phyloP scores from a whole-genome alignment of 2,797 vertebrate genomes.

The Anableps anableps region DNA sequence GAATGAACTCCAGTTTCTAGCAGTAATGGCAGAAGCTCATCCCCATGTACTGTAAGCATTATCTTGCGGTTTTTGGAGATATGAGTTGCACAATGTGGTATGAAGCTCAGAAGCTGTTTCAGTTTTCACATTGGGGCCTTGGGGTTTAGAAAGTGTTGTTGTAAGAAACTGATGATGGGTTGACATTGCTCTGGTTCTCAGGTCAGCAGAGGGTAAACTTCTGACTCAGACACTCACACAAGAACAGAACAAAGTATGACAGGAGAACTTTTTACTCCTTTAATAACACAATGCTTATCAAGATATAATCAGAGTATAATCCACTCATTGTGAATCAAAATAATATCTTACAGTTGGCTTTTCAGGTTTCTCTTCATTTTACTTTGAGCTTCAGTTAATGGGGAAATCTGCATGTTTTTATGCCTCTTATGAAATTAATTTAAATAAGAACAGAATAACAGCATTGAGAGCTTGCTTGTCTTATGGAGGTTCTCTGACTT shows the following conservation, averaged over 20 bases:
- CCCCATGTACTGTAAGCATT: neutral
- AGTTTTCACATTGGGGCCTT: neutral
- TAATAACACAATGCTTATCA: neutral
- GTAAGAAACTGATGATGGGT: too few relatives aligned
- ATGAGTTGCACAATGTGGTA: constrained; percentile 1
- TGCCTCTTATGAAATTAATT: neutral
- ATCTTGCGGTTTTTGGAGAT: neutral
- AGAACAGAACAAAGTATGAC: neutral
- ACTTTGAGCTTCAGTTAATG: neutral
- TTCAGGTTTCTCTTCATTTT: neutral
- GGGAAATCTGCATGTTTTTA: neutral
- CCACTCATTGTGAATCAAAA: neutral
- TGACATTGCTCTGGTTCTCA: neutral
- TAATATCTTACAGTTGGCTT: neutral
- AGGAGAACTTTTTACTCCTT: neutral
- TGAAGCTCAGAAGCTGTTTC: neutral
- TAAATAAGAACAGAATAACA: neutral
- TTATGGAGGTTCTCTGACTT: neutral
- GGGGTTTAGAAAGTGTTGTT: constrained; percentile 1
- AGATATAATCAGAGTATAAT: neutral
- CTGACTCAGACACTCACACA: neutral
- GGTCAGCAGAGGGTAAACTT: neutral
- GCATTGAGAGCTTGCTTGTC: neutral
- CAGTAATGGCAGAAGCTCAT: neutral
- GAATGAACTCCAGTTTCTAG: neutral